Conservation (phyloP, 2,113 vertebrate genomes). For the Cololabis saira region DNA sequence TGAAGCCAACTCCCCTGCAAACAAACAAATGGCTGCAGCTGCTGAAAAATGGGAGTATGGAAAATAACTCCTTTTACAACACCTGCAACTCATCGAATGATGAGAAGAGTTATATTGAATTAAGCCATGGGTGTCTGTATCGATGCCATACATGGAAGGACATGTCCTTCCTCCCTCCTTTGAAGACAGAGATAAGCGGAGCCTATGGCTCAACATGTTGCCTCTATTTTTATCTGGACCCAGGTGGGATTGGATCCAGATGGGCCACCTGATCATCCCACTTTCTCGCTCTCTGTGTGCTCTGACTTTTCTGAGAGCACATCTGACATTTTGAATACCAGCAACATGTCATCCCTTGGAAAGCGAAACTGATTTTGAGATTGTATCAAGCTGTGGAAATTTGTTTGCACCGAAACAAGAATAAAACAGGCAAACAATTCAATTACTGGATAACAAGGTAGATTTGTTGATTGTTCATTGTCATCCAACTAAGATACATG, state of each 20-base stretch:
- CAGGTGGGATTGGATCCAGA: constrained; percentile 78
- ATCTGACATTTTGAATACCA: constrained; percentile 43
- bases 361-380: constrained; percentile 13
- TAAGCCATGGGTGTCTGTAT: neutral
- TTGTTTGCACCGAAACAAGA: constrained; percentile 4
- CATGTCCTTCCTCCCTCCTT: constrained; percentile 23
- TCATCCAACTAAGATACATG: too few species aligned
- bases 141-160: neutral
- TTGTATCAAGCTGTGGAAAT: constrained; percentile 30
- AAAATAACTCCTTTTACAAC: neutral
- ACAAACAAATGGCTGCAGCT: constrained; percentile 9
- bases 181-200: constrained; percentile 53
- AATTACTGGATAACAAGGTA: neutral
- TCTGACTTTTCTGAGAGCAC: constrained; percentile 28
- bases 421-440: neutral
- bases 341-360: constrained; percentile 23
- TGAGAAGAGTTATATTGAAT: constrained; percentile 7
- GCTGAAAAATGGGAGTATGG: neutral
- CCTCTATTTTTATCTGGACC: constrained; percentile 72
- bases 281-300: neutral
- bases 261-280: constrained; percentile 62
- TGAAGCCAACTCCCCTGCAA: constrained; percentile 30
- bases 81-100: constrained; percentile 52
- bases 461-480: neutral
- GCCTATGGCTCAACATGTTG: constrained; percentile 35